These are phyloP conservation scores for Smutsia temminckii DNA, from an alignment of 2,797 vertebrate species.

Conservation along the genomic window DNA sequence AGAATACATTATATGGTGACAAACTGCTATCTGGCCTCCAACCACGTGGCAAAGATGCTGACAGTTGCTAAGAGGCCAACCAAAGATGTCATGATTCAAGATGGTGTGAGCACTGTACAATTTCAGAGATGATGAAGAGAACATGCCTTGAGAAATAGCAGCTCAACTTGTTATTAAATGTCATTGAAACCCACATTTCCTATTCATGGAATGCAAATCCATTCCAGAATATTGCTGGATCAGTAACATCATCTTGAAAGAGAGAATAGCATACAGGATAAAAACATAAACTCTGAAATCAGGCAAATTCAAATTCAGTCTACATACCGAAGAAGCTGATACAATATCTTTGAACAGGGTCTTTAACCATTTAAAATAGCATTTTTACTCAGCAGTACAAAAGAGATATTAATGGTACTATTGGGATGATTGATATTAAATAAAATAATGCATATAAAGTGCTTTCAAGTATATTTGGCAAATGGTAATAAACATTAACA, in stretches of 20 bases:
- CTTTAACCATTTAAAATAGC: not conserved
- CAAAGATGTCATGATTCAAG: slow-evolving; percentile 36
- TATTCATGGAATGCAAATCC: not conserved
- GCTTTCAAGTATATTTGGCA: not conserved
- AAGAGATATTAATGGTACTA: not conserved
- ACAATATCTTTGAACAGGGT: not conserved
- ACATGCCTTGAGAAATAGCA: not conserved
- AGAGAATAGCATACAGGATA: not conserved
- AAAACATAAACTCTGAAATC: not conserved
- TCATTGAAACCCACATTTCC: not conserved
- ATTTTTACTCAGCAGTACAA: not conserved
- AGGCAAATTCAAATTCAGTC: slow-evolving; percentile 25
- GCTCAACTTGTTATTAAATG: not conserved
- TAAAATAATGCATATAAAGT: not conserved
- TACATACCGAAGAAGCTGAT: not conserved
- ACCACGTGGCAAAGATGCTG: slow-evolving; percentile 69
- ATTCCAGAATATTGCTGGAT: not conserved
- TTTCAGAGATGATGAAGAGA: slow-evolving; percentile 16
- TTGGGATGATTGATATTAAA: not conserved
- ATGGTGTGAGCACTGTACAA: not conserved
- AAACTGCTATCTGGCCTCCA: slow-evolving; percentile 58
- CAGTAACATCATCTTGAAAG: not conserved
- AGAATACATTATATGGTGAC: slow-evolving; percentile 41
- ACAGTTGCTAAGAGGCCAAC: slow-evolving; percentile 46
- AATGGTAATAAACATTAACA: not conserved